Evolutionary conservation across 2,888 invertebrate species (phyloP), one percentile per base, ranked within the genome.

Genomic region (Ophion slaviceki): DNA sequence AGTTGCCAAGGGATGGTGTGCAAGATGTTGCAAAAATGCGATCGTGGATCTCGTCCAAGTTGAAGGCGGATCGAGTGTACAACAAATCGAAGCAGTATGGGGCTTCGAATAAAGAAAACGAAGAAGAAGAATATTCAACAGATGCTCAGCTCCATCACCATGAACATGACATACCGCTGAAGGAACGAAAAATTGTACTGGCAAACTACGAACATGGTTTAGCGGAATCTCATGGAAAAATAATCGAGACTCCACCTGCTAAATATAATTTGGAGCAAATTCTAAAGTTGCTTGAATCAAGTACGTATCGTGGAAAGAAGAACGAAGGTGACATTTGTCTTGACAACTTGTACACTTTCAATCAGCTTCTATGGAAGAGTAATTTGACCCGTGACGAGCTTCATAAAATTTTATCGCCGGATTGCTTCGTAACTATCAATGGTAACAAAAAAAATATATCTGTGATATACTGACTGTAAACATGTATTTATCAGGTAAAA

Each of bases 191-290:
- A 62, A 11, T 11, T 62, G 62, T 62, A 62, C 62, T 2, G 62
- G 62, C 6, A n/a, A 61, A 62, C 62, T 11, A 62, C 32, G 62
- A 24, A 62, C 62, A 62, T 17, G 62, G n/a, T n/a, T 62, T 62
- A 28, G 62, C 17, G 28, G 62, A 62, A 62, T 24, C 62, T 17
- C 17, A 62, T 62, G 62, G 62, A 62, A 62, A 62, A 24, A 28
- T 28, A 62, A 62, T 62, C 24, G n/a, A 62, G 62, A 62, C 62
- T 62, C 28, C 28, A 62, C 62, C 62, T n/a, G 62, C 62, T 62
- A 62, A 28, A 62, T 62, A 62, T 62, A 62, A 62, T 62, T 62
- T 62, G 28, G 62, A n/a, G 62, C 62, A 62, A 62, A 17, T 62
- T 17, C 28, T 62, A 11, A n/a, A 62, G n/a, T 62, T 62, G 62